These are phyloP conservation scores for Hemithea aestivaria DNA, from an alignment of 2,888 invertebrate species.

Conservation along the genomic window DNA sequence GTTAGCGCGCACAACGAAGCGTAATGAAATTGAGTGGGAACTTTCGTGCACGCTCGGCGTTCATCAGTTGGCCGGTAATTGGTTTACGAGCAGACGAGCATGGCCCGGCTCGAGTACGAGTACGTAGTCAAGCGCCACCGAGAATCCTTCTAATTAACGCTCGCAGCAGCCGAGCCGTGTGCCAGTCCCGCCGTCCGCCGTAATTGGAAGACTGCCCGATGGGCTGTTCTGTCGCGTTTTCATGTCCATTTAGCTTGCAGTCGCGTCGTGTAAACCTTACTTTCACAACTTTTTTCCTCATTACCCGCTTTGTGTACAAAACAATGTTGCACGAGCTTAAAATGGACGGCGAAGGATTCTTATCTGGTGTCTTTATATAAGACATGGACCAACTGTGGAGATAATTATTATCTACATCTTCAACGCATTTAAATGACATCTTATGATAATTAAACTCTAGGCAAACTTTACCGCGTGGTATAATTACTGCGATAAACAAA, in stretches of 20 bases:
- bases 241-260: conserved; percentile 23
- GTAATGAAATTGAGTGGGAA: conserved; percentile 62
- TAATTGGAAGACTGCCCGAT: conserved; percentile 55
- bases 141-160: conserved; percentile 67
- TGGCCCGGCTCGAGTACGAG: conserved; percentile 33
- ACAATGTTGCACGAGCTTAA: not conserved
- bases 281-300: conserved; percentile 14
- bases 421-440: no score
- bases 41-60: conserved; percentile 59
- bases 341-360: not conserved
- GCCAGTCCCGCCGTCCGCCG: conserved; percentile 26
- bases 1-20: conserved; percentile 55
- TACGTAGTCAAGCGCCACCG: conserved; percentile 42
- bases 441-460: no score
- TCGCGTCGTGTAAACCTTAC: conserved; percentile 15
- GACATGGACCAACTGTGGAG: no score
- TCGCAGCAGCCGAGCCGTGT: conserved; percentile 37
- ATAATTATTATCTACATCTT: no score
- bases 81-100: conserved; percentile 55
- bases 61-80: conserved; percentile 68
- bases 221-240: conserved; percentile 39
- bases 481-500: conserved; percentile 12
- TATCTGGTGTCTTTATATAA: no score
- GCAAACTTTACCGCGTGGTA: no score
- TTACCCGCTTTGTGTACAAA: conserved; percentile 1